Evolutionary conservation across 2,888 invertebrate genomes (phyloP).

Genomic region (Allygus modestus): DNA sequence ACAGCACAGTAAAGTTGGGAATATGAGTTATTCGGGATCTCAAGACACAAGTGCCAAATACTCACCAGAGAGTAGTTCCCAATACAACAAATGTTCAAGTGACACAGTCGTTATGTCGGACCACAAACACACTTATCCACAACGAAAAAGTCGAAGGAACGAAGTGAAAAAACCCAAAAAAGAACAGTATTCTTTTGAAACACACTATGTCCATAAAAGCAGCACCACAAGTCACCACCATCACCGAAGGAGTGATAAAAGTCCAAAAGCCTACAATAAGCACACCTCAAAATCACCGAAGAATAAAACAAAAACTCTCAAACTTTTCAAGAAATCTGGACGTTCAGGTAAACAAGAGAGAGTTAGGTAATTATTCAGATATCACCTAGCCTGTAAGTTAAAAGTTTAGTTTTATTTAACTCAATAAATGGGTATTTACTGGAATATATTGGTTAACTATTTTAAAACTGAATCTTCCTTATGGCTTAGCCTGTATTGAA

Average conservation of each 20-base stretch:
- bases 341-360: background rate
- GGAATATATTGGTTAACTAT: too few relatives aligned
- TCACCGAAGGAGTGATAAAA: background rate
- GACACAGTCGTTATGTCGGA: background rate
- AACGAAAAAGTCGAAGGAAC: background rate
- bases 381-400: background rate
- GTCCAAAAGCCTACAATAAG: background rate
- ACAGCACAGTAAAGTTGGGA: background rate
- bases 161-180: background rate
- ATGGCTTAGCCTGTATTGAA: too few relatives aligned
- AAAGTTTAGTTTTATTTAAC: background rate
- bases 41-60: background rate
- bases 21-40: conserved; percentile 47
- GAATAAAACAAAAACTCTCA: background rate
- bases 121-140: background rate
- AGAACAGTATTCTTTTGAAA: conserved; percentile 22
- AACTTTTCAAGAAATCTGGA: conserved; percentile 9
- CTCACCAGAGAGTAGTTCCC: background rate
- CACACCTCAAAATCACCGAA: conserved; percentile 13
- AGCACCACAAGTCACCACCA: background rate
- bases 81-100: conserved; percentile 6
- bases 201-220: background rate
- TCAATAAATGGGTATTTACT: too few relatives aligned
- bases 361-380: conserved; percentile 46
- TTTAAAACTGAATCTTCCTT: too few relatives aligned